Evolutionary conservation across 2,797 vertebrate species (phyloP), one percentile per base, ranked within the genome.

Genomic region (Limnodromus scolopaceus): DNA sequence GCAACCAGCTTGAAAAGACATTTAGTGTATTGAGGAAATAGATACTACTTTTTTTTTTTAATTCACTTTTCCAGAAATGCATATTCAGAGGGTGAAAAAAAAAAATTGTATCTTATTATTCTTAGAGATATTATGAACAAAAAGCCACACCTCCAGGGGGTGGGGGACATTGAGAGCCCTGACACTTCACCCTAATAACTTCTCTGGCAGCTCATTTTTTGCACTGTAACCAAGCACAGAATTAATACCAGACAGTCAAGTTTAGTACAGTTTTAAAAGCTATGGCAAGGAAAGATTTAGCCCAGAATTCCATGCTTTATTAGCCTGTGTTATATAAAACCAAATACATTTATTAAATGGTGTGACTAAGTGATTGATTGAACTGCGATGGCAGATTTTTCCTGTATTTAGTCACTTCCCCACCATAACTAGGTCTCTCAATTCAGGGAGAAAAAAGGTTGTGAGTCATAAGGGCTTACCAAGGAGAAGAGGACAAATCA

Each of bases 351-450:
- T 43, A 80, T 65, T 64, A 88, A 78, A 58, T 30, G 6, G 6
- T 48, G 27, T n/a, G 39, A 65, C 63, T 76, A 79, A 41, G 38
- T 54, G 63, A 87, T 38, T 38, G 76, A 75, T 76, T 43, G 28
- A 64, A 72, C 48, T 38, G 43, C 4, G 16, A 34, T 30, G 23
- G n/a, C 30, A 76, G 32, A 34, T 46, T 84, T 96, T 96, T 92
- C 89, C 84, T 63, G 27, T 66, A 69, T 25, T 63, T 86, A 78
- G 8, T 78, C 74, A 82, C 45, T 85, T 93, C 19, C 71, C 18
- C 49, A 80, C 16, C 9, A 15, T 22, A 87, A 89, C n/a, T 38
- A 51, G 8, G 27, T 46, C 64, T 94, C 53, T 58, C 14, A 82
- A 13, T 9, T 32, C 51, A 9, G 36, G 83, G 28, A 76, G 23